These are phyloP conservation scores for Merops nubicus DNA, from an alignment of 2,113 vertebrate genomes.

Conservation along the genomic window DNA sequence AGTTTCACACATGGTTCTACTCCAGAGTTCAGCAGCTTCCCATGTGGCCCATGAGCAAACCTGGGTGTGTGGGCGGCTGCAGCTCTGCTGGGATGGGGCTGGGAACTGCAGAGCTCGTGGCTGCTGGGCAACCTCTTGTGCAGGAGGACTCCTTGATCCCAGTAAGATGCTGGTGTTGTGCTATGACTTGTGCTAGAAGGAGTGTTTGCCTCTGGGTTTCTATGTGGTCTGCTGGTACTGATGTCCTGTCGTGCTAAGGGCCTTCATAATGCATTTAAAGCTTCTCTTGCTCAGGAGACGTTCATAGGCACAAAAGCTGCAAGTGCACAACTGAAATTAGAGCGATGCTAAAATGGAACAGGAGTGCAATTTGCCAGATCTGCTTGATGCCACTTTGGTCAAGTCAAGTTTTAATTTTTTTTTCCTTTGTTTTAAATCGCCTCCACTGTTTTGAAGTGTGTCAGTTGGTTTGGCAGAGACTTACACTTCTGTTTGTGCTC, in stretches of 20 bases:
- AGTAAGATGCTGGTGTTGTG: background rate
- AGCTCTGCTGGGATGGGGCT: background rate
- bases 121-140: background rate
- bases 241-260: background rate
- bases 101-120: fast-evolving
- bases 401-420: background rate
- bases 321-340: background rate
- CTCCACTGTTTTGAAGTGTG: background rate
- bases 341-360: background rate
- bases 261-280: background rate
- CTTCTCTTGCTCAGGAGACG: background rate
- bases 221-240: fast-evolving
- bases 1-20: background rate
- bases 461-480: background rate
- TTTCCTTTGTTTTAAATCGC: background rate
- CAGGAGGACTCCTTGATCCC: fast-evolving
- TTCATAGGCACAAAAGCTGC: background rate
- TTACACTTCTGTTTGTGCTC: background rate
- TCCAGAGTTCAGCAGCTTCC: background rate
- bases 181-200: background rate
- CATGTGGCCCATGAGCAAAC: background rate
- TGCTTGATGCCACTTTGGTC: background rate
- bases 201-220: background rate
- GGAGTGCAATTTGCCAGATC: background rate
- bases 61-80: background rate